Conservation (phyloP, 2,888 invertebrate genomes). For the Tetranychus truncatus region DNA sequence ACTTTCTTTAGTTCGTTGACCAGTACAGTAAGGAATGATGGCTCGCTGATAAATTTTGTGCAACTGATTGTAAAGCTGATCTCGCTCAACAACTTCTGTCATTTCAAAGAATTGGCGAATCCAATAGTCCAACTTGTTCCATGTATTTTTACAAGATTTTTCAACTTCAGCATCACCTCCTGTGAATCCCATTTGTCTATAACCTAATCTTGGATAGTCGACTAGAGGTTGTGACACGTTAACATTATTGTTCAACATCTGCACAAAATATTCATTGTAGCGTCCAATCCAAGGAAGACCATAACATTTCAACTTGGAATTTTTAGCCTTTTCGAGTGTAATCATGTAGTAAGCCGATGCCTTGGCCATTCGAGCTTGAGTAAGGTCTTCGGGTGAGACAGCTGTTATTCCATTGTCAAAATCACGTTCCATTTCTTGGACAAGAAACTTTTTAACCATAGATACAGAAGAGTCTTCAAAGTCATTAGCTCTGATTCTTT, state of each 20-base stretch:
- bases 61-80: not conserved
- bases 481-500: not conserved
- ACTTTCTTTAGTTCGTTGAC: too few relatives aligned
- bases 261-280: not conserved
- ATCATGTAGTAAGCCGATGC: conserved; percentile 23
- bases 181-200: not conserved
- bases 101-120: not conserved
- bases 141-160: not conserved
- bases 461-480: not conserved
- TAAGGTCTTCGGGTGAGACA: not conserved
- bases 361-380: conserved; percentile 9
- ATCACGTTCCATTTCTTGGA: not conserved
- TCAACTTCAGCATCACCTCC: not conserved
- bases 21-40: too few relatives aligned
- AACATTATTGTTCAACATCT: not conserved
- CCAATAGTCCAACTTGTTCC: not conserved
- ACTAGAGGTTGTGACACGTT: not conserved
- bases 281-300: conserved; percentile 23
- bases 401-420: not conserved
- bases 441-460: conserved; percentile 14
- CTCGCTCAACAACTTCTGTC: not conserved
- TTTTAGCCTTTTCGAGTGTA: conserved; percentile 9
- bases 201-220: not conserved
- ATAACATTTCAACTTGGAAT: conserved; percentile 8
- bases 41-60: too few relatives aligned